Base-by-base conservation (phyloP, 1,140 invertebrate species). In the Ceratina australensis region DNA sequence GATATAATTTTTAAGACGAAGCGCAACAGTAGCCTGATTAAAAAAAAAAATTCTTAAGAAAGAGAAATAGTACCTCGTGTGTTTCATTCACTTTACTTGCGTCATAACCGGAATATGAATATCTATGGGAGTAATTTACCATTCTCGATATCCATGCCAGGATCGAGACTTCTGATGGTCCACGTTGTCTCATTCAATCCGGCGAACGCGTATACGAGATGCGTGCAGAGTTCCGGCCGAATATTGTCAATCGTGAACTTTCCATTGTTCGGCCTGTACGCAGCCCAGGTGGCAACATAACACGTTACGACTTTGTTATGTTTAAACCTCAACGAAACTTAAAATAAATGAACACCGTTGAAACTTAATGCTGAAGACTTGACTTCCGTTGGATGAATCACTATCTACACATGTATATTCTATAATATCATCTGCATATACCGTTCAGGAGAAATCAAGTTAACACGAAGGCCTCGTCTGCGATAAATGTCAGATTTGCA, bases 121-220 rank as follows among this genome's bases (percentile, higher is more conserved):
- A n/a, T n/a, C 16, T 85, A 89, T 3, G n/a, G 3, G n/a, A 18
- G 7, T 54, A 4, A 15, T 66, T 95, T 96, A 83, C 96, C 92
- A 66, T 96, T 95, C 20, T 95, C 94, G 13, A 96, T 90, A 86
- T 97, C 96, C 87, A 95, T 93, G 93, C 94, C 96, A 18, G 95
- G 93, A 93, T 97, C 96, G 0, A 94, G 88, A 63, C 92, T 93
- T 67, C 93, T 94, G 52, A 97, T 96, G n/a, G 92, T 93, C 81
- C 93, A 93, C 0, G 94, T 93, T 0, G 89, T 91, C 2, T 93
- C 92, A 83, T 97, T 94, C 15, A 98, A 89, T 0, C 97, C 96
- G 16, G 96, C 97, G 89, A 98, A 98, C 5, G 96, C 95, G 85
- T 98, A 98, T 22, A 98, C 95, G 13, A 98, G 90, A 87, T 98